phyloP scores from a whole-genome alignment of 2,797 vertebrate genomes.

The Glossophaga mutica region DNA sequence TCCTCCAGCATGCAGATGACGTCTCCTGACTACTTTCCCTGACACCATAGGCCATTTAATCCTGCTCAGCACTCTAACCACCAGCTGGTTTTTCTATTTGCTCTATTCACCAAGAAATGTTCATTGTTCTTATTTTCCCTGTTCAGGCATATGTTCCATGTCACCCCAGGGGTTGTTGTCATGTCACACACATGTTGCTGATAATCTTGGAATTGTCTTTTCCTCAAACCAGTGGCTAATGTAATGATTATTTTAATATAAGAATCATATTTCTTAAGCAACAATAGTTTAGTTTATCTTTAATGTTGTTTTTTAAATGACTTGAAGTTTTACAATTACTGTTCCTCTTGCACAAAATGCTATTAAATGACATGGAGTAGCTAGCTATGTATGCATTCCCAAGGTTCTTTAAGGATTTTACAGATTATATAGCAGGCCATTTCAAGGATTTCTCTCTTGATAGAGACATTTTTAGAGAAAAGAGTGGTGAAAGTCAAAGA shows the following conservation, averaged over 20 bases:
- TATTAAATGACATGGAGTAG: not conserved
- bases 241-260: conserved; percentile 3
- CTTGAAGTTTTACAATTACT: not conserved
- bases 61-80: not conserved
- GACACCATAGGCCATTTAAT: not conserved
- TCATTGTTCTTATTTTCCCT: not conserved
- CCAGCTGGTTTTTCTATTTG: not conserved
- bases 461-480: not conserved
- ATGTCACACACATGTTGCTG: not conserved
- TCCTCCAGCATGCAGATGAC: too few species aligned
- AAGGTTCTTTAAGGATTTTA: not conserved
- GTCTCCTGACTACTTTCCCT: not conserved
- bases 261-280: not conserved
- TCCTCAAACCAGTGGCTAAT: not conserved
- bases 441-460: not conserved
- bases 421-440: not conserved
- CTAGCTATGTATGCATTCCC: not conserved
- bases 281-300: not conserved
- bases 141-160: not conserved
- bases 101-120: not conserved
- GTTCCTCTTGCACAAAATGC: not conserved
- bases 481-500: not conserved
- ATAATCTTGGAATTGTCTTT: conserved; percentile 16
- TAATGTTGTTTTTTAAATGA: not conserved
- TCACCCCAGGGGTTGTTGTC: not conserved